phyloP scores from a whole-genome alignment of 2,797 vertebrate genomes.

The Pampus argenteus region DNA sequence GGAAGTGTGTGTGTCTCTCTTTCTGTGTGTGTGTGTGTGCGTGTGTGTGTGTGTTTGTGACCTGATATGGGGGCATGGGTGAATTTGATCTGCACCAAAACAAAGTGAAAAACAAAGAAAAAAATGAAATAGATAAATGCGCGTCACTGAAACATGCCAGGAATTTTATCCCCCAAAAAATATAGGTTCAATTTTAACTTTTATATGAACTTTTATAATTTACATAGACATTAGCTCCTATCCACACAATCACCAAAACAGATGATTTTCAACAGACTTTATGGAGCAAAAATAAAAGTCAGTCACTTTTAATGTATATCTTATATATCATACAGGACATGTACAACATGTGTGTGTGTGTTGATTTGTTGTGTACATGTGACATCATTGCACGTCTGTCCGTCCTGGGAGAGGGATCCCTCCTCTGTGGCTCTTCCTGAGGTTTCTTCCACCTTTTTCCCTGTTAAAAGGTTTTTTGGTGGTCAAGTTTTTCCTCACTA shows the following conservation, averaged over 20 bases:
- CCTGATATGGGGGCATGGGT: background rate
- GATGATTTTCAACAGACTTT: background rate
- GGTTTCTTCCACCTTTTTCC: no score
- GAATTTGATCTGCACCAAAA: constrained; percentile 6
- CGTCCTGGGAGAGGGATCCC: no score
- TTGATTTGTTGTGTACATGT: no score
- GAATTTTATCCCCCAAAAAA: background rate
- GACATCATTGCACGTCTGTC: no score
- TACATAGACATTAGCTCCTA: background rate
- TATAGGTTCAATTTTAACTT: background rate
- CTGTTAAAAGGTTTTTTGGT: no score
- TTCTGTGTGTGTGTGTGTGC: constrained; percentile 29
- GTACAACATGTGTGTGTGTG: no score
- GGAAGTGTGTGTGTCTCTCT: constrained; percentile 26
- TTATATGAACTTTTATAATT: background rate
- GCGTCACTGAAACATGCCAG: background rate
- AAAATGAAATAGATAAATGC: background rate
- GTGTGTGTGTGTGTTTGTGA: background rate
- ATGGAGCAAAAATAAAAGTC: background rate
- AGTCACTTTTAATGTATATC: no score
- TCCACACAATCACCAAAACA: background rate
- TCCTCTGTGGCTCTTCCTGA: no score
- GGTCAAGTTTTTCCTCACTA: no score
- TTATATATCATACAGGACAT: no score
- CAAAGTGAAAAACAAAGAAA: background rate